phyloP scores from a whole-genome alignment of 2,888 invertebrate genomes.

The Colostygia pectinataria region DNA sequence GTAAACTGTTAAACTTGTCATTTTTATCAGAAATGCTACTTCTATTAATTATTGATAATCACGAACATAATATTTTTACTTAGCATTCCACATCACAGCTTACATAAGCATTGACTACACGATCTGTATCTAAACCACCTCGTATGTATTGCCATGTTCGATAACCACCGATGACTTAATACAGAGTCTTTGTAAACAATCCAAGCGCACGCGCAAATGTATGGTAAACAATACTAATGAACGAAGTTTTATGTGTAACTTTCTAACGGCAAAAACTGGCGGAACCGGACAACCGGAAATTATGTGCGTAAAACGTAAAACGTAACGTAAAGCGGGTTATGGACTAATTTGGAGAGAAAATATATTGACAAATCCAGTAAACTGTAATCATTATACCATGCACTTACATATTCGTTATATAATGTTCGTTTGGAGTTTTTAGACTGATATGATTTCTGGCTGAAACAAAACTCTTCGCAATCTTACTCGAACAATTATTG shows the following conservation, averaged over 20 bases:
- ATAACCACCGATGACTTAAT: constrained; percentile 36
- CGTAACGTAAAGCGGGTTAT: constrained; percentile 26
- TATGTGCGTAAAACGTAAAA: constrained; percentile 31
- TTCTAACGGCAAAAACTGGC: constrained; percentile 48
- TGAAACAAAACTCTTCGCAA: too few relatives aligned
- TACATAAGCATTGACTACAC: constrained; percentile 9
- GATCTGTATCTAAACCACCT: constrained; percentile 12
- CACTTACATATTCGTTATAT: too few relatives aligned
- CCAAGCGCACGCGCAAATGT: constrained; percentile 37
- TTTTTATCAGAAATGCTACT: background rate
- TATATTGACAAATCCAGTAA: constrained; percentile 11
- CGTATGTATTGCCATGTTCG: constrained; percentile 27
- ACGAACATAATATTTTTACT: background rate
- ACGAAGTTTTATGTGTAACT: constrained; percentile 39
- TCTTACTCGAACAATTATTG: too few relatives aligned
- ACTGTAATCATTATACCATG: background rate
- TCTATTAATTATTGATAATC: too few relatives aligned
- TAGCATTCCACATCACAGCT: constrained; percentile 32
- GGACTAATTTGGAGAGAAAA: constrained; percentile 23
- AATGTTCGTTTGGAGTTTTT: too few relatives aligned
- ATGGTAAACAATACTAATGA: constrained; percentile 38
- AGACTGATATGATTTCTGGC: too few relatives aligned
- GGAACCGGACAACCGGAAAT: constrained; percentile 47
- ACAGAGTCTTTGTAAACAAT: constrained; percentile 21
- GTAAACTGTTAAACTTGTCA: too few relatives aligned